Percentiles rank a stretch among this genome's conserved stretches.
Evolutionary conservation across 2,797 vertebrate species (phyloP).

Genomic region (Benthosema pterotum): DNA sequence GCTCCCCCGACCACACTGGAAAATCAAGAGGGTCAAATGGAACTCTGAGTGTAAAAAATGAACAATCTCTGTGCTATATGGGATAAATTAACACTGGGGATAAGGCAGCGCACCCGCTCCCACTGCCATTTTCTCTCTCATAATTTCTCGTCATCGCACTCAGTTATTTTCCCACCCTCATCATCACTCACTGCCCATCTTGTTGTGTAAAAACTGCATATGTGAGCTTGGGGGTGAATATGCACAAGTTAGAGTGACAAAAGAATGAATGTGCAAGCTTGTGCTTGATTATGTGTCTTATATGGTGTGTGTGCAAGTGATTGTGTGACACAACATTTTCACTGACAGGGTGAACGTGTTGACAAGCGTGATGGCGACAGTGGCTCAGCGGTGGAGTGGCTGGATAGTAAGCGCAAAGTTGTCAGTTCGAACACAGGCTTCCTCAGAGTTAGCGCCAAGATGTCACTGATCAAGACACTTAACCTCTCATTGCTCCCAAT

Average conservation of each 20-base stretch:
- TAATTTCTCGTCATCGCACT: neutral
- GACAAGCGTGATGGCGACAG: too few species aligned
- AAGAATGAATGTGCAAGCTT: neutral
- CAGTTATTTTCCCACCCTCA: neutral
- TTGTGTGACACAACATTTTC: constrained; percentile 43
- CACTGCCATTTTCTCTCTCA: neutral
- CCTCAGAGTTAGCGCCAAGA: too few species aligned
- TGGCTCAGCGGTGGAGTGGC: too few species aligned
- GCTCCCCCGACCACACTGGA: neutral
- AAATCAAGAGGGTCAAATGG: too few species aligned
- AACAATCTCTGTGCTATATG: too few species aligned
- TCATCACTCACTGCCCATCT: neutral
- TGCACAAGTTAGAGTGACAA: neutral
- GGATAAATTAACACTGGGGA: neutral
- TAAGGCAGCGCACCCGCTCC: neutral
- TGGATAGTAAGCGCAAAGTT: too few species aligned
- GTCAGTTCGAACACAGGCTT: too few species aligned
- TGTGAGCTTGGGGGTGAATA: neutral
- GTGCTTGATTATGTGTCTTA: neutral
- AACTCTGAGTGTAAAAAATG: too few species aligned
- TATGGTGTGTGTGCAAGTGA: constrained; percentile 5
- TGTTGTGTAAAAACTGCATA: neutral
- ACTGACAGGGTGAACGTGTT: constrained; percentile 3
- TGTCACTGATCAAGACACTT: too few species aligned
- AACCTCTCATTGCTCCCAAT: too few species aligned